Evolutionary conservation across 2,797 vertebrate genomes (phyloP).

Genomic region (Onychomys torridus): DNA sequence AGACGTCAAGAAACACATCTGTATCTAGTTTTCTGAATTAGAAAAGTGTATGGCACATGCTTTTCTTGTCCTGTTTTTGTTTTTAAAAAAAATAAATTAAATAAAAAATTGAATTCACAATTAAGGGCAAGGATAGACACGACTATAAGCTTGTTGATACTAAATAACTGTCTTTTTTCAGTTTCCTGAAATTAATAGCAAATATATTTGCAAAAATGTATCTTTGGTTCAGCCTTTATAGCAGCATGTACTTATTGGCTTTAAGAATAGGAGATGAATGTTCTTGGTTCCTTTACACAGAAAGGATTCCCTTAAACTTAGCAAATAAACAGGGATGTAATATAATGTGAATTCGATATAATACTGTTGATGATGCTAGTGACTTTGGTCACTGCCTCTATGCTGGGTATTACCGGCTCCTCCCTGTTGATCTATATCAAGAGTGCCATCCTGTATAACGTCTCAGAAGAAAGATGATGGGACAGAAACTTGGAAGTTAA

Average conservation of each 20-base stretch:
- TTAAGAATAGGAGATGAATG: not conserved
- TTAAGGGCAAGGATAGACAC: not conserved
- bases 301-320: not conserved
- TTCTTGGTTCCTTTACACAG: not conserved
- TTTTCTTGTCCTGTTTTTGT: not conserved
- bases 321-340: not conserved
- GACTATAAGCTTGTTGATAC: not conserved
- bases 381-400: not conserved
- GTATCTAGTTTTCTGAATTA: not conserved
- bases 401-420: not conserved
- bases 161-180: not conserved
- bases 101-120: too few relatives aligned
- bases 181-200: not conserved
- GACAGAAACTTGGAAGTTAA: not conserved
- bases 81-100: too few relatives aligned
- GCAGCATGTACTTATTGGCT: not conserved
- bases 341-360: not conserved
- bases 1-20: not conserved
- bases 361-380: not conserved
- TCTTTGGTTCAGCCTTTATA: not conserved
- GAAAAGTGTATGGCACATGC: not conserved
- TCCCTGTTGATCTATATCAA: not conserved
- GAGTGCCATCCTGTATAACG: accelerated
- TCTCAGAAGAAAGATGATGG: not conserved
- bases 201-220: not conserved